phyloP scores from a whole-genome alignment of 2,113 vertebrate genomes.

The Pangasianodon hypophthalmus region DNA sequence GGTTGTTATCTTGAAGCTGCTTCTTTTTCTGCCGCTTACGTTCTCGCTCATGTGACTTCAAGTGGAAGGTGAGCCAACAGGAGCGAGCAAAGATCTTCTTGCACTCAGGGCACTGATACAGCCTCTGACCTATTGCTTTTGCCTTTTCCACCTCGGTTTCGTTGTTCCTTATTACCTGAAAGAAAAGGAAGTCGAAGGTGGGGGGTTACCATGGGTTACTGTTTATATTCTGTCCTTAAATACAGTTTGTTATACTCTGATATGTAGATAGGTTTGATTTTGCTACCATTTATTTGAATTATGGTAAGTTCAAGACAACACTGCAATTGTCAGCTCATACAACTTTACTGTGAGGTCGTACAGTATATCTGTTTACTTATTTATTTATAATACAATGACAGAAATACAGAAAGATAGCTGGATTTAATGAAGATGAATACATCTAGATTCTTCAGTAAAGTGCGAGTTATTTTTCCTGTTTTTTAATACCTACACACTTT shows the following conservation, averaged over 20 bases:
- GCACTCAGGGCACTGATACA: constrained; percentile 37
- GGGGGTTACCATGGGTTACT: background rate
- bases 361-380: background rate
- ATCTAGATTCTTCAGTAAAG: background rate
- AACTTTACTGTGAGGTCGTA: background rate
- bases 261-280: background rate
- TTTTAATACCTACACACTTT: too few relatives aligned
- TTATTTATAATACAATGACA: background rate
- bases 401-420: background rate
- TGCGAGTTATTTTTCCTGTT: background rate
- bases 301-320: background rate
- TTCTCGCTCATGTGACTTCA: constrained; percentile 35
- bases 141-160: constrained; percentile 13
- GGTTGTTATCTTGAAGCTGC: constrained; percentile 16
- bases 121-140: background rate
- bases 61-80: constrained; percentile 29
- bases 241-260: background rate
- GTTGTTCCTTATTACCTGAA: constrained; percentile 19
- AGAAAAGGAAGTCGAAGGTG: background rate
- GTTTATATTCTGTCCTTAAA: background rate
- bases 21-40: constrained; percentile 3
- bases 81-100: constrained; percentile 26
- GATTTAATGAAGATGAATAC: background rate
- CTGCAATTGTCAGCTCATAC: background rate
- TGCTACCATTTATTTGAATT: background rate